Base-by-base conservation (phyloP, 2,888 invertebrate species). In the Tuta absoluta region DNA sequence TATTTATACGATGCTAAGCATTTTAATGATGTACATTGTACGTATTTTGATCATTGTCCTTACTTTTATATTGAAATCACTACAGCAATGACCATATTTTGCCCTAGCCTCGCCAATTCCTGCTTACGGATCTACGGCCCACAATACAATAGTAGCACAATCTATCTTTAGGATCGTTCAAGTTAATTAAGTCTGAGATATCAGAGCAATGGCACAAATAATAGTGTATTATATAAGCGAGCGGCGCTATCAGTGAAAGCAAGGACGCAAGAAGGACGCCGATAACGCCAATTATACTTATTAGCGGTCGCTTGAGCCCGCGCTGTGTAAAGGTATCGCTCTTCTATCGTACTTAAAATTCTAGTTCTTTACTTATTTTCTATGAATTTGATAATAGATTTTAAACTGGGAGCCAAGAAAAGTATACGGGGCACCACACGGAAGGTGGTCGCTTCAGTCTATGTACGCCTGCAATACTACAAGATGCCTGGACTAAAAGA, bases 171-270 rank as follows among this genome's bases (percentile, higher is more conserved):
- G 51, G 51, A 53, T 53, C 51, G 12, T 0, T 3, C 14, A 12
- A 53, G 12, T 53, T 23, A 53, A 53, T 53, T 24, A 53, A 53
- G 14, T 53, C 21, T 53, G 23, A 12, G 51, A 23, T 53, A 21
- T 11, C 23, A 2, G 51, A 17, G 28, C 56, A 45, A 45, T 33
- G 33, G 17, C 33, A 28, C 28, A 56, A 56, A 56, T 56, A 33
- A 56, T 59, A 19, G 23, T 53, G 51, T 53, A 75, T 84, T 84
- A 84, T 83, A 83, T 82, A 83, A 82, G 75, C 70, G 70, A 68
- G 69, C 62, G 70, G 73, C 77, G 85, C 87, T 91, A 91, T 91
- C 90, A 90, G 88, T 89, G 89, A 91, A 91, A 89, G 89, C 86
- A 89, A 90, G 89, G 89, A 87, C 89, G 80, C 68, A 77, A 78